phyloP scores from a whole-genome alignment of 2,113 vertebrate species.

The Parotia lawesii region DNA sequence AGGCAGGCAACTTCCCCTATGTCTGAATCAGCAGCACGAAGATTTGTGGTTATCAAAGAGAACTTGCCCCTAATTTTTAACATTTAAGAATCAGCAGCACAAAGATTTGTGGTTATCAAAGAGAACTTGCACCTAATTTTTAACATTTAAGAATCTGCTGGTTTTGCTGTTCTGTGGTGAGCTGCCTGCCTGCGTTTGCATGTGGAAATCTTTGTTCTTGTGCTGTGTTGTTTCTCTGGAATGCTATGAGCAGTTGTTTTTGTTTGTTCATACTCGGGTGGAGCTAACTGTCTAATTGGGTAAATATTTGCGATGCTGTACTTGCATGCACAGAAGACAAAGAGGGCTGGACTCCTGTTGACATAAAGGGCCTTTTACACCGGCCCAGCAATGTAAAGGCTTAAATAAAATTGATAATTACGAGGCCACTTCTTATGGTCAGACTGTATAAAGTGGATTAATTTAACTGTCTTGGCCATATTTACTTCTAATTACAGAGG shows the following conservation, averaged over 20 bases:
- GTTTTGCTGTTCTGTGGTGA: background rate
- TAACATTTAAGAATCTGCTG: background rate
- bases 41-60: background rate
- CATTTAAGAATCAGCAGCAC: background rate
- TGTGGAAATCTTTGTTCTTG: slow-evolving; percentile 33
- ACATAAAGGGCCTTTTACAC: background rate
- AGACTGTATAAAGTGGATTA: background rate
- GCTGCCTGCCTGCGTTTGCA: background rate
- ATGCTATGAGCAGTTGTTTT: slow-evolving; percentile 53
- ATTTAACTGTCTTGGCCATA: background rate
- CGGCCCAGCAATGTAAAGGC: background rate
- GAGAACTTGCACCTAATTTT: background rate
- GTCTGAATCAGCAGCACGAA: background rate
- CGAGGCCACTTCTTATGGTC: background rate
- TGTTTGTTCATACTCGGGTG: slow-evolving; percentile 13
- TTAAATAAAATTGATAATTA: background rate
- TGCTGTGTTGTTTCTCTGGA: slow-evolving; percentile 13
- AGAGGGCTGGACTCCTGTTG: background rate
- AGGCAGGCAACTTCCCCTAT: background rate
- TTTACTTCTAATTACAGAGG: background rate
- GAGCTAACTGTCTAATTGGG: slow-evolving; percentile 30
- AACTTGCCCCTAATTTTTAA: background rate
- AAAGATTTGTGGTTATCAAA: background rate
- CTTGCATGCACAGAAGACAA: background rate
- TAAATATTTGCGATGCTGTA: slow-evolving; percentile 18